A percentile compares a stretch with the other conserved stretches of the same genome.
phyloP scores from a whole-genome alignment of 2,797 vertebrate species.

The Trachops cirrhosus region DNA sequence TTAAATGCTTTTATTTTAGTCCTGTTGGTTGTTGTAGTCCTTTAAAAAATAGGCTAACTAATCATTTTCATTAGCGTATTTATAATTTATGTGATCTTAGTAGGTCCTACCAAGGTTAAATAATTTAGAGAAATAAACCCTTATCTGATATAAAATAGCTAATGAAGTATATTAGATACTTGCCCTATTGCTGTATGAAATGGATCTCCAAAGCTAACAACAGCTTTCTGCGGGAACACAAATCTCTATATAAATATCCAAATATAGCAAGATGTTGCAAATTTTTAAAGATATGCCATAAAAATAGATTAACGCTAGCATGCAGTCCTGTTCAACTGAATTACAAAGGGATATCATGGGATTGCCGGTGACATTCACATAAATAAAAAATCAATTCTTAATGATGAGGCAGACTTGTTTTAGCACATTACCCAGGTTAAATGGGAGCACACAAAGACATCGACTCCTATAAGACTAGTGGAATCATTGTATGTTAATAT shows the following conservation, averaged over 20 bases:
- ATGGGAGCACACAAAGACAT: slow-evolving; percentile 82
- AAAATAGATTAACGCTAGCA: slow-evolving; percentile 76
- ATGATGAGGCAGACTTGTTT: slow-evolving; percentile 83
- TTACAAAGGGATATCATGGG: slow-evolving; percentile 81
- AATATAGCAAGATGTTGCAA: slow-evolving; percentile 81
- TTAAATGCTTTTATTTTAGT: slow-evolving; percentile 71
- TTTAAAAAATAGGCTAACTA: slow-evolving; percentile 76
- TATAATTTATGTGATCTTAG: slow-evolving; percentile 83
- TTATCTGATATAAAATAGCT: slow-evolving; percentile 80
- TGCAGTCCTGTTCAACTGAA: slow-evolving; percentile 70
- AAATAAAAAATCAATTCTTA: slow-evolving; percentile 88
- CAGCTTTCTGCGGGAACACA: slow-evolving; percentile 79
- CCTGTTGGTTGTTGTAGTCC: slow-evolving; percentile 56
- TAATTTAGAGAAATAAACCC: slow-evolving; percentile 85
- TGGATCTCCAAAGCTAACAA: slow-evolving; percentile 76
- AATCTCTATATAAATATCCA: slow-evolving; percentile 83
- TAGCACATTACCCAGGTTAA: slow-evolving; percentile 84
- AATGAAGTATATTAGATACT: slow-evolving; percentile 80
- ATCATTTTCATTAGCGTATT: slow-evolving; percentile 85
- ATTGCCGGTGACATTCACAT: slow-evolving; percentile 80
- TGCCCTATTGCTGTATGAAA: slow-evolving; percentile 64
- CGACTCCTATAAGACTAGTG: slow-evolving; percentile 76
- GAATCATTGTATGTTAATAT: slow-evolving; percentile 82
- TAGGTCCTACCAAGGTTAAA: slow-evolving; percentile 84
- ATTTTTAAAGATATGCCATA: slow-evolving; percentile 80